Conservation (phyloP, 2,888 invertebrate species). For the Dione juno region DNA sequence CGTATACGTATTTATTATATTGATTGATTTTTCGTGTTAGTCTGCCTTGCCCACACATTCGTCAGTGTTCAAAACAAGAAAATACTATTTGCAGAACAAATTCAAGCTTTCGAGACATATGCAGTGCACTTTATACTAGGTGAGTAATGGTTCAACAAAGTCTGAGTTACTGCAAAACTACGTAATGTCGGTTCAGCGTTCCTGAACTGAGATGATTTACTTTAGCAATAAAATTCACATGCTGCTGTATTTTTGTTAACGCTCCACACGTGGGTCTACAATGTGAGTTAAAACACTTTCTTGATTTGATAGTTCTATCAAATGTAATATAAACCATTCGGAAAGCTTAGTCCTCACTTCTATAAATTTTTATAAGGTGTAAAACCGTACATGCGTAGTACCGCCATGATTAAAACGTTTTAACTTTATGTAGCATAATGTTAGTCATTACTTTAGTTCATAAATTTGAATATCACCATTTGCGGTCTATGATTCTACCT, state of each 20-base stretch:
- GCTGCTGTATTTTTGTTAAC: slow-evolving; percentile 37
- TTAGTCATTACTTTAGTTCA: slow-evolving; percentile 46
- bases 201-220: slow-evolving; percentile 45
- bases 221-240: slow-evolving; percentile 44
- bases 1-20: not conserved
- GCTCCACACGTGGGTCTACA: slow-evolving; percentile 18
- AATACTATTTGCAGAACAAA: slow-evolving; percentile 47
- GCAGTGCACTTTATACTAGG: slow-evolving; percentile 40
- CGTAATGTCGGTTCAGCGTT: slow-evolving; percentile 43
- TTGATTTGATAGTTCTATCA: not conserved
- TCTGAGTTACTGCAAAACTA: slow-evolving; percentile 48
- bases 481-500: slow-evolving; percentile 50
- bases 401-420: slow-evolving; percentile 4
- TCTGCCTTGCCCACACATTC: slow-evolving; percentile 36
- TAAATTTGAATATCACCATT: slow-evolving; percentile 46
- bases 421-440: slow-evolving; percentile 11
- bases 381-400: no score
- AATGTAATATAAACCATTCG: not conserved
- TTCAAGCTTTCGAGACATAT: slow-evolving; percentile 40
- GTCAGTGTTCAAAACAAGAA: slow-evolving; percentile 37
- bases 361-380: not conserved
- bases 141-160: slow-evolving; percentile 47
- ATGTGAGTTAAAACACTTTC: not conserved
- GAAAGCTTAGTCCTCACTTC: not conserved
- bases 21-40: slow-evolving; percentile 37